Base-by-base conservation (phyloP, 1,140 invertebrate genomes). In the Zaprionus gabonicus region DNA sequence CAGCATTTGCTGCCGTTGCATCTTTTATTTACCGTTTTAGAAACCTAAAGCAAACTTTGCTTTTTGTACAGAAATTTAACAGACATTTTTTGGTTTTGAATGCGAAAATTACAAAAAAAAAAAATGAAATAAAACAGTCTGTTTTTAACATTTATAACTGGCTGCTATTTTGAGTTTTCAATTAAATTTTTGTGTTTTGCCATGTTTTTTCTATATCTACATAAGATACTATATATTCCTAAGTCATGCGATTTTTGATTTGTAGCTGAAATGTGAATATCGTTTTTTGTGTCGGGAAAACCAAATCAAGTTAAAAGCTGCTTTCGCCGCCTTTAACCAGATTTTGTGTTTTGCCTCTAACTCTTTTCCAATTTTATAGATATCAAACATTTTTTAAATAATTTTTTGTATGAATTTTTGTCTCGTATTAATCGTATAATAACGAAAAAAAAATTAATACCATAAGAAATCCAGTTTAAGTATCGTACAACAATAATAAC, bases 181-280 rank as follows among this genome's bases (percentile, higher is more conserved):
- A 62, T 56, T 57, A 10, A 64, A 60, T 56, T 80, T 78, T 86
- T 87, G 65, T 63, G 72, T 91, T 78, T 79, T 86, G 87, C 62
- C 73, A 74, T 91, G 87, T 91, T 80, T 78, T 67, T 57, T 67
- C 75, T 56, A 73, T 67, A 62, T 64, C 71, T 74, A 66, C 62
- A 76, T 90, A 71, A 82, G 72, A 82, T 80, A 77, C 6, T 17
- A 86, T 78, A 56, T 56, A 51, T 41, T 86, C 71, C 55, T 72
- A 76, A 82, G 81, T 76, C 68, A 49, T 76, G 69, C 75, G 7
- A 62, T 51, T 74, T 82, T 84, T 91, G 2, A 62, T 58, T 91
- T 91, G 87, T 91, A 91, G 87, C 69, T 91, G 85, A 88, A 82
- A 88, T 90, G 87, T 91, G 86, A 76, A 80, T 74, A 85, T 70